Percentiles rank a stretch among this genome's conserved stretches.
Evolutionary conservation across 2,797 vertebrate genomes (phyloP).

Genomic region (Sebastes wilsoni): DNA sequence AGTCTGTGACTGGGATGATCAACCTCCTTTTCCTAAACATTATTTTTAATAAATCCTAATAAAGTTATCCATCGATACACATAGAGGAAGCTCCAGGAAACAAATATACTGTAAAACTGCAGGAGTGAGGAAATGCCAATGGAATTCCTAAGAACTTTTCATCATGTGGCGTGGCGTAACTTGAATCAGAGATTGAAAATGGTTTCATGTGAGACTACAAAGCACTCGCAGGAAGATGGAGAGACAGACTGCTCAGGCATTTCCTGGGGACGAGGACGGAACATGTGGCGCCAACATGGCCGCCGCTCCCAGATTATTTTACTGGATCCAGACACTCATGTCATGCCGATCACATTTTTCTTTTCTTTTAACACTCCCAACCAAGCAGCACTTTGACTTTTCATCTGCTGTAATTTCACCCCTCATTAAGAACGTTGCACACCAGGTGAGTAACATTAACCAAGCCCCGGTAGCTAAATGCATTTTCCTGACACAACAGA

Average conservation of each 20-base stretch:
- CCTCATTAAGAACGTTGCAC: background rate
- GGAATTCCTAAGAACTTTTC: background rate
- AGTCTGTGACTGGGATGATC: background rate
- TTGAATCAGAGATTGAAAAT: conserved; percentile 10
- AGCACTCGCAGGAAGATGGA: conserved; percentile 29
- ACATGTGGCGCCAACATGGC: conserved; percentile 47
- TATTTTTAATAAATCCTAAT: background rate
- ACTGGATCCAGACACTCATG: background rate
- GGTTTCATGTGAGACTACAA: conserved; percentile 34
- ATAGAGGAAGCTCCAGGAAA: background rate
- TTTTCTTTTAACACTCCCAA: background rate
- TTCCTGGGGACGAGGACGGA: conserved; percentile 11
- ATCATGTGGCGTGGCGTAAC: conserved; percentile 11
- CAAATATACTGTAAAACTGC: background rate
- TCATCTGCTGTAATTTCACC: conserved; percentile 11
- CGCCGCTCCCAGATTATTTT: background rate
- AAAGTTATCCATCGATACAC: background rate
- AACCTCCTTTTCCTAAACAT: background rate
- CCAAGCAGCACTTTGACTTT: background rate
- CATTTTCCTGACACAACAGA: background rate
- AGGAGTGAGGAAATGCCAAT: background rate
- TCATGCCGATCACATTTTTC: background rate
- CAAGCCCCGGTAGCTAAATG: background rate
- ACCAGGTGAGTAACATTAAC: background rate
- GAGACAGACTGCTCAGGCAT: conserved; percentile 19